Conservation (phyloP, 2,888 invertebrate species). For the Aquatica leii region DNA sequence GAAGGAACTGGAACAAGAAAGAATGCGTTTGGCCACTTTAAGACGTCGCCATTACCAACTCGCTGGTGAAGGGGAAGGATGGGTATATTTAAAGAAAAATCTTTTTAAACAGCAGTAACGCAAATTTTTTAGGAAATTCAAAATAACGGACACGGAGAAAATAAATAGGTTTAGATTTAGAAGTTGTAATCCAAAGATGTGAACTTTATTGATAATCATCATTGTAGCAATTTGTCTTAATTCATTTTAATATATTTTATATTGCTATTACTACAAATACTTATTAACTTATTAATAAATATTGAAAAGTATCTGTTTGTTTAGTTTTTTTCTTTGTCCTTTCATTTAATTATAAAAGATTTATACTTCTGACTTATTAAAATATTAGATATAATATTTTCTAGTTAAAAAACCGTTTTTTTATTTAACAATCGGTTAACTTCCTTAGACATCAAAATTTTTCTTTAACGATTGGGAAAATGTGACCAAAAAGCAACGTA, state of each 20-base stretch:
- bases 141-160: background rate
- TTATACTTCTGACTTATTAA: no score
- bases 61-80: slow-evolving; percentile 70
- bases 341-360: no score
- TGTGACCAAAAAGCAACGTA: no score
- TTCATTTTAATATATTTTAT: slow-evolving; percentile 37
- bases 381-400: no score
- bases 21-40: slow-evolving; percentile 83
- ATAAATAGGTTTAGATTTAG: background rate
- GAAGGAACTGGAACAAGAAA: slow-evolving; percentile 87
- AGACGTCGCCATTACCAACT: slow-evolving; percentile 92
- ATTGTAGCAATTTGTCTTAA: slow-evolving; percentile 19
- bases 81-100: slow-evolving; percentile 22
- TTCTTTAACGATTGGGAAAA: no score
- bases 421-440: no score
- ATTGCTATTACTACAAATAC: slow-evolving; percentile 18
- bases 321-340: no score
- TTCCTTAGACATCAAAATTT: no score
- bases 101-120: no score
- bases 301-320: no score
- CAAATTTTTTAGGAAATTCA: background rate
- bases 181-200: slow-evolving; percentile 8
- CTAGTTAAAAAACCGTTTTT: no score
- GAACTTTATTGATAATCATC: slow-evolving; percentile 8
- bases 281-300: slow-evolving; percentile 35